Percentiles rank a stretch among this genome's conserved stretches.
Evolutionary conservation across 2,888 invertebrate genomes (phyloP).

Genomic region (Caenorhabditis macrosperma): DNA sequence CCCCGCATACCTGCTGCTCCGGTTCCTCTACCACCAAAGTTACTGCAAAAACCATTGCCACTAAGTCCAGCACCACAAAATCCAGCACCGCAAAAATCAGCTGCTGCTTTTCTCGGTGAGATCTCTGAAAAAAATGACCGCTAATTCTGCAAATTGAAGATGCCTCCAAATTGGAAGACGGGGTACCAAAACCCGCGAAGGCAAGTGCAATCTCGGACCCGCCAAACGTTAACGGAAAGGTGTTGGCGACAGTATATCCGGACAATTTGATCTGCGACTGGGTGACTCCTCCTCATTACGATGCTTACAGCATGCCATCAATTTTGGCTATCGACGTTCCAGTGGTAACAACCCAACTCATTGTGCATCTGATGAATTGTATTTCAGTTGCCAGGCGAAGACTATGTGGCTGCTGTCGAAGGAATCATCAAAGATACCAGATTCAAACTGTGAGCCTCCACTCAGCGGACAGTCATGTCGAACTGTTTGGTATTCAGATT

Average conservation of each 20-base stretch:
- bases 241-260: slow-evolving; percentile 76
- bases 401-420: slow-evolving; percentile 95
- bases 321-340: slow-evolving; percentile 72
- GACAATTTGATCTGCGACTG: slow-evolving; percentile 77
- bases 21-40: too few relatives aligned
- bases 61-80: too few relatives aligned
- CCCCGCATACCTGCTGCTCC: slow-evolving; percentile 2
- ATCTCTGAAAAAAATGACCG: too few relatives aligned
- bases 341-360: too few relatives aligned
- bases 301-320: slow-evolving; percentile 76
- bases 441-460: slow-evolving; percentile 69
- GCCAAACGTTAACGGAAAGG: slow-evolving; percentile 73
- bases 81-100: not conserved
- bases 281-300: slow-evolving; percentile 79
- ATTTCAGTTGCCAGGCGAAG: slow-evolving; percentile 91
- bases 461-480: not conserved
- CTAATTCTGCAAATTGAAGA: slow-evolving; percentile 42
- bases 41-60: too few relatives aligned
- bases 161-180: slow-evolving; percentile 23
- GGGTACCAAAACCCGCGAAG: not conserved
- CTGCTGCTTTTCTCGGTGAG: slow-evolving; percentile 15
- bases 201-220: slow-evolving; percentile 41
- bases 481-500: slow-evolving; percentile 64
- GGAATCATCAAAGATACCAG: slow-evolving; percentile 92
- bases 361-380: too few relatives aligned